A percentile compares a stretch with the other conserved stretches of the same genome.
Conservation (phyloP, 1,140 invertebrate genomes). For the Holcopasites calliopsidis region DNA sequence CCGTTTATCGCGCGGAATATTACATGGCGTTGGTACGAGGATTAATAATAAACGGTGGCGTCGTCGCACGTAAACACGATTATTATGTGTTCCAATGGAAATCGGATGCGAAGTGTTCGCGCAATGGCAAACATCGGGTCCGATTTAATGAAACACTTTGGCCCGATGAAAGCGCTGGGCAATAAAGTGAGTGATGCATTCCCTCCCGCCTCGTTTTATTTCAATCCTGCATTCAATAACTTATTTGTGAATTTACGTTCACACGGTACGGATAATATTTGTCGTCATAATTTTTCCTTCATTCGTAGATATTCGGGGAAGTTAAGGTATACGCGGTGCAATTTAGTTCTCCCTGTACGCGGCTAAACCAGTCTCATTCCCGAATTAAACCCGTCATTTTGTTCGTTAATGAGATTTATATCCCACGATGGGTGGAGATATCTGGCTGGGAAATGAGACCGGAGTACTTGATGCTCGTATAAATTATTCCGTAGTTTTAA, state of each 20-base stretch:
- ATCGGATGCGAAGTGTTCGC: slow-evolving; percentile 37
- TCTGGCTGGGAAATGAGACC: slow-evolving; percentile 10
- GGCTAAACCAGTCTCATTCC: neutral
- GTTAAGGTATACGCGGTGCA: slow-evolving; percentile 13
- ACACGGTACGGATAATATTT: too few species aligned
- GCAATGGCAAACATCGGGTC: slow-evolving; percentile 48
- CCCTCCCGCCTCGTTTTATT: too few species aligned
- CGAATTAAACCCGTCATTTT: slow-evolving; percentile 27
- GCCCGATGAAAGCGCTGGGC: slow-evolving; percentile 36
- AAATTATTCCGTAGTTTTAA: slow-evolving; percentile 29
- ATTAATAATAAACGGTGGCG: slow-evolving; percentile 55
- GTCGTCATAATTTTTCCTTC: too few species aligned
- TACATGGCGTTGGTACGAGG: slow-evolving; percentile 39
- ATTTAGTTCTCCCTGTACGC: neutral
- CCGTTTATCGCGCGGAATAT: slow-evolving; percentile 61
- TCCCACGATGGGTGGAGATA: neutral
- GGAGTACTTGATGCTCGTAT: slow-evolving; percentile 2
- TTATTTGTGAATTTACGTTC: too few species aligned
- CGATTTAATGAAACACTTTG: slow-evolving; percentile 44
- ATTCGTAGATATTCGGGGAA: too few species aligned
- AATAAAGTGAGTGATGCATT: too few species aligned
- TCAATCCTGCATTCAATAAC: too few species aligned
- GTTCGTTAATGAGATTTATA: slow-evolving; percentile 31
- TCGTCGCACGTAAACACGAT: slow-evolving; percentile 29
- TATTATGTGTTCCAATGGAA: slow-evolving; percentile 57